Evolutionary conservation across 2,113 vertebrate genomes (phyloP).

Genomic region (Ovibos moschatus): DNA sequence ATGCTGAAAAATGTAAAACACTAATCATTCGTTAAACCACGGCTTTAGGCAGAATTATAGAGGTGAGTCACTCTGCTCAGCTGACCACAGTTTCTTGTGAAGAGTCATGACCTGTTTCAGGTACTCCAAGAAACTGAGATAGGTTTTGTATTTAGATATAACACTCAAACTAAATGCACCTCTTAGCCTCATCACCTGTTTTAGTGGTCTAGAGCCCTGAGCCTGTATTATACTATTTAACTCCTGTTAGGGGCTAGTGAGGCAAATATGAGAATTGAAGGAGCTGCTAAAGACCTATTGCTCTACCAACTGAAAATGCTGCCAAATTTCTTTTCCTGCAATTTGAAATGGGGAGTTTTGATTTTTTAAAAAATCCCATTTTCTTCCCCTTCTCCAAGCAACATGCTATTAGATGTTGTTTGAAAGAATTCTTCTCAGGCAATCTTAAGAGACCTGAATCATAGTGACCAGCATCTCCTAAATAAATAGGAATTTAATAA

Average conservation of each 20-base stretch:
- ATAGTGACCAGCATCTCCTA: background rate
- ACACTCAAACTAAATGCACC: background rate
- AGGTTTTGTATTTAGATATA: background rate
- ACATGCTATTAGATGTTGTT: background rate
- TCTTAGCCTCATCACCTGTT: background rate
- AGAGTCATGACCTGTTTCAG: background rate
- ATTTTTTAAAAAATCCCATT: background rate
- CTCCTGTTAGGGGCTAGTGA: background rate
- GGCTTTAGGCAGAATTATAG: background rate
- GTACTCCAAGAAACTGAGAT: background rate
- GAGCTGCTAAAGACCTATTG: background rate
- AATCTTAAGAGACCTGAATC: background rate
- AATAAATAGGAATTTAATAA: background rate
- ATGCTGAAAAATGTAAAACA: background rate
- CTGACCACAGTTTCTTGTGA: background rate
- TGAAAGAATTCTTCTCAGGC: background rate
- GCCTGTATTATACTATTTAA: rapidly evolving
- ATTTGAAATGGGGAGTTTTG: background rate
- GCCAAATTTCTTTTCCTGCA: background rate
- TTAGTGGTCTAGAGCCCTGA: background rate
- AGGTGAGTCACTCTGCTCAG: background rate
- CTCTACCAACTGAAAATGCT: background rate
- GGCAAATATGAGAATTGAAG: background rate
- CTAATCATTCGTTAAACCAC: background rate
- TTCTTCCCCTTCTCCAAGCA: background rate